Percentiles rank a stretch among this genome's conserved stretches.
These are phyloP conservation scores for Arge pagana DNA, from an alignment of 2,888 invertebrate species.

Conservation along the genomic window DNA sequence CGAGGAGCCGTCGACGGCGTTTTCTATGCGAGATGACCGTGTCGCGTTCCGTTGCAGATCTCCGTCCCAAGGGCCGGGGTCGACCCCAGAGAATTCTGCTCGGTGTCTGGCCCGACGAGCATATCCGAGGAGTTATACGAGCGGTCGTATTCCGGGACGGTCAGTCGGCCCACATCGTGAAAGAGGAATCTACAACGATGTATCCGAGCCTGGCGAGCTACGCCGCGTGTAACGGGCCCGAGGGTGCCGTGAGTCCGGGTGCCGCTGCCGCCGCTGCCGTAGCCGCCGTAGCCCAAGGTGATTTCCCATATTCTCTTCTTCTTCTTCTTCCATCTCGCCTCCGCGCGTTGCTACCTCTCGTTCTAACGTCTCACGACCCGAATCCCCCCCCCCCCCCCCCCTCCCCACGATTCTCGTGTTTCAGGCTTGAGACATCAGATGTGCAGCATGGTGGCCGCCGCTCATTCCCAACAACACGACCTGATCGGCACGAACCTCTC, in stretches of 20 bases:
- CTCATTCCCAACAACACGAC: slow-evolving; percentile 59
- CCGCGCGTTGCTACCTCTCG: neutral
- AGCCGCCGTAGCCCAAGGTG: slow-evolving; percentile 80
- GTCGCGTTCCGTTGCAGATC: too few relatives aligned
- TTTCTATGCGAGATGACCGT: too few relatives aligned
- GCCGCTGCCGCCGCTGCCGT: slow-evolving; percentile 84
- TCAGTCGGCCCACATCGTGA: slow-evolving; percentile 61
- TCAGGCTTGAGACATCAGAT: slow-evolving; percentile 78
- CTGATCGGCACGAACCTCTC: slow-evolving; percentile 59
- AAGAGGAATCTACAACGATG: slow-evolving; percentile 54
- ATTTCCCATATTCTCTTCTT: neutral
- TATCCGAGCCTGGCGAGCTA: slow-evolving; percentile 55
- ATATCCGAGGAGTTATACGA: slow-evolving; percentile 89
- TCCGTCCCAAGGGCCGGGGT: slow-evolving; percentile 89
- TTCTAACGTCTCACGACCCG: neutral
- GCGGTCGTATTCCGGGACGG: slow-evolving; percentile 91
- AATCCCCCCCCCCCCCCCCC: too few relatives aligned
- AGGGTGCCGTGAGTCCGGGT: slow-evolving; percentile 67
- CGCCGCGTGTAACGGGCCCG: slow-evolving; percentile 63
- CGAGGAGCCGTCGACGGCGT: too few relatives aligned
- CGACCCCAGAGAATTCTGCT: slow-evolving; percentile 87
- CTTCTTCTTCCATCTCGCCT: neutral
- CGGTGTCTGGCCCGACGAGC: slow-evolving; percentile 93
- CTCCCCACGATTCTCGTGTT: too few relatives aligned
- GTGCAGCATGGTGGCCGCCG: slow-evolving; percentile 79